These are phyloP conservation scores for Eriocheir sinensis DNA, from an alignment of 1,140 invertebrate species.

Conservation along the genomic window DNA sequence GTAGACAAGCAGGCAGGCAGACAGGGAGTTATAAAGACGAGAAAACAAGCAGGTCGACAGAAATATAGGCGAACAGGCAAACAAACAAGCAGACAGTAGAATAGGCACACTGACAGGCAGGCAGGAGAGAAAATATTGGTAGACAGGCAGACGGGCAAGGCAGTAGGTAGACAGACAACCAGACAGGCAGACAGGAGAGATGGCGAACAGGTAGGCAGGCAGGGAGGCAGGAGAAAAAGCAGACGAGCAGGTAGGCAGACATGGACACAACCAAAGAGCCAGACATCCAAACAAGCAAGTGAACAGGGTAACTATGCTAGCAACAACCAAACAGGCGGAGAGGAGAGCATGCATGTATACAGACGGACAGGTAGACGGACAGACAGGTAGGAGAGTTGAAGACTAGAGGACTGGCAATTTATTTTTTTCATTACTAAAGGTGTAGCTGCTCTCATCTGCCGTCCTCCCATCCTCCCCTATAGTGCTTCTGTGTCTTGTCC, in stretches of 20 bases:
- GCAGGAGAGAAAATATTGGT: background rate
- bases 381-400: background rate
- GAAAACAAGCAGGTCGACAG: too few species aligned
- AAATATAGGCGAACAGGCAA: background rate
- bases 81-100: background rate
- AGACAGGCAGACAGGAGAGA: too few species aligned
- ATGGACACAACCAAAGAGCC: background rate
- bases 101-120: background rate
- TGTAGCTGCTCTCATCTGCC: background rate
- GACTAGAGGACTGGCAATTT: too few species aligned
- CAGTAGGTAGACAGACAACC: background rate
- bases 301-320: background rate
- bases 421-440: too few species aligned
- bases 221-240: background rate
- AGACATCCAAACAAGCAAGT: background rate
- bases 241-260: background rate
- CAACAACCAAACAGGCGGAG: background rate
- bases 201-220: background rate
- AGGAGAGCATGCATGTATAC: background rate
- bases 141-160: background rate
- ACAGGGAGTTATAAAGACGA: too few species aligned
- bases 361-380: background rate
- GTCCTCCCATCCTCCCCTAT: background rate
- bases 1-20: too few species aligned
- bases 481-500: background rate